Evolutionary conservation across 2,113 vertebrate species (phyloP).

Genomic region (Anseranas semipalmata): DNA sequence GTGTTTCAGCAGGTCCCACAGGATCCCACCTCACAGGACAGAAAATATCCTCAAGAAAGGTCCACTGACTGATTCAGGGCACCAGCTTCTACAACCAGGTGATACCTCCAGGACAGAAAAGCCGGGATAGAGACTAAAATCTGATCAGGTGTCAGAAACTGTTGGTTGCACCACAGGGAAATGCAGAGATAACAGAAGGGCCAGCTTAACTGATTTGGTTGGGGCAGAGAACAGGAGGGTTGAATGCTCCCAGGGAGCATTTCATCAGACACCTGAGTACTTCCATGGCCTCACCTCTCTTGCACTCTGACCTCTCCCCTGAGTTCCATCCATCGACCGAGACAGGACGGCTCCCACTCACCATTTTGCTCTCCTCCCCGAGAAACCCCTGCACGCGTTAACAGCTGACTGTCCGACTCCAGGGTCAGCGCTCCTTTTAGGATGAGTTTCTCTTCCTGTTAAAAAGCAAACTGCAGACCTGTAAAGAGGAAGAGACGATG

Average conservation of each 20-base stretch:
- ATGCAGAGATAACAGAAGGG: background rate
- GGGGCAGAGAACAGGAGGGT: accelerated
- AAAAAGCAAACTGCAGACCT: background rate
- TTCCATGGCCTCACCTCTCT: background rate
- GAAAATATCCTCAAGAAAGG: background rate
- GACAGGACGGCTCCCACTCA: background rate
- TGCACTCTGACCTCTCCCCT: background rate
- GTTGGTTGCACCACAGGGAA: accelerated
- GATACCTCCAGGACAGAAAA: background rate
- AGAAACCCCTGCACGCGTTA: background rate
- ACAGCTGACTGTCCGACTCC: background rate
- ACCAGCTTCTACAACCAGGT: background rate
- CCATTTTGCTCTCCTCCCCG: background rate
- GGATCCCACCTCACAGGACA: background rate
- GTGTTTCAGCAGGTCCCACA: background rate
- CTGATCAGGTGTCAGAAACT: background rate
- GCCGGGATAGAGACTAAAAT: background rate
- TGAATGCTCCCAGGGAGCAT: background rate
- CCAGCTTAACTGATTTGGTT: background rate
- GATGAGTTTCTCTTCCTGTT: background rate
- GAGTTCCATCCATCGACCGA: background rate
- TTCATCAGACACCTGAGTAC: background rate
- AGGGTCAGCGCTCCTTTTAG: background rate
- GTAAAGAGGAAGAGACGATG: background rate
- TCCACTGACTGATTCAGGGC: background rate